These are phyloP conservation scores for Heterodera filipjevi DNA, from an alignment of 2,888 invertebrate species.

Conservation along the genomic window DNA sequence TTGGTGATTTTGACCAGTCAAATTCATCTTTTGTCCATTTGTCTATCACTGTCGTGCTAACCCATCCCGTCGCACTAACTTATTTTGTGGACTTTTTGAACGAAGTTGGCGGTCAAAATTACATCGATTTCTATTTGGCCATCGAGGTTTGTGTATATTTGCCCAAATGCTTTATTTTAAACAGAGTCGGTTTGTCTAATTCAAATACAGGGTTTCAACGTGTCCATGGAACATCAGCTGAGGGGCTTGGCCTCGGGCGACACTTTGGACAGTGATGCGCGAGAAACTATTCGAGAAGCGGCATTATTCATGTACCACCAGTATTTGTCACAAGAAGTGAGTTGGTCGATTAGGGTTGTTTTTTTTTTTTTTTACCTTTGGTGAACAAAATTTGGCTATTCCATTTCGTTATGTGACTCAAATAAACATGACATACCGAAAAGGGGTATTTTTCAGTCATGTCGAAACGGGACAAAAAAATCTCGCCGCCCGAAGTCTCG, in stretches of 20 bases:
- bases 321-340: constrained; percentile 76
- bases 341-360: too few species aligned
- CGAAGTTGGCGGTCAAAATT: constrained; percentile 75
- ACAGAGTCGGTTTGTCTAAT: not conserved
- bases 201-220: constrained; percentile 64
- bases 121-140: constrained; percentile 79
- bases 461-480: too few species aligned
- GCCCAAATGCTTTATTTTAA: not conserved
- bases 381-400: too few species aligned
- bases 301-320: constrained; percentile 78
- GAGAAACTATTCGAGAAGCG: constrained; percentile 72
- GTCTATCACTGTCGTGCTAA: constrained; percentile 76
- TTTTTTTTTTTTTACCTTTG: too few species aligned
- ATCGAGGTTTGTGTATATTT: constrained; percentile 71
- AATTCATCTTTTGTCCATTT: constrained; percentile 63
- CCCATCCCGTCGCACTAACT: constrained; percentile 78
- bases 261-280: constrained; percentile 58
- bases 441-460: too few species aligned
- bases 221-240: constrained; percentile 76
- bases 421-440: too few species aligned
- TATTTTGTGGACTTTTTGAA: constrained; percentile 80
- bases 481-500: too few species aligned
- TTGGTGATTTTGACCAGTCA: constrained; percentile 7
- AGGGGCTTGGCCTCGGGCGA: constrained; percentile 58
- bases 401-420: too few species aligned